Evolutionary conservation across 2,888 invertebrate species (phyloP), one percentile per base, ranked within the genome.

Genomic region (Belgica antarctica): DNA sequence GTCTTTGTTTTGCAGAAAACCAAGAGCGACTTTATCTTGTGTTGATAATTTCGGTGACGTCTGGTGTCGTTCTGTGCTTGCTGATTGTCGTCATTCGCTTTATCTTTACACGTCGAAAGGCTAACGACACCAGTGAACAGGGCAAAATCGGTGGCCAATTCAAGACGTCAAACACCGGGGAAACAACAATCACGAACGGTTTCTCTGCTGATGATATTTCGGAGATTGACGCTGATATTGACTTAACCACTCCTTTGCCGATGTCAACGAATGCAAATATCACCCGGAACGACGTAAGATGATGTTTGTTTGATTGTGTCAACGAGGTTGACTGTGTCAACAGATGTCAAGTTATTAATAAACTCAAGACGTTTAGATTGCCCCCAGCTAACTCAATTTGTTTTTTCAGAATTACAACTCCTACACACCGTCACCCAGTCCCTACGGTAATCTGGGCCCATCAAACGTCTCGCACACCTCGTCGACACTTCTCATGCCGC

Each of bases 181-280:
- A 89, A 72, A 89, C 90, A 57, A 86, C 90, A 73, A 82, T 90
- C 71, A 89, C 90, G 12, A 89, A 90, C 77, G 90, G 90, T 71
- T 92, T 92, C 80, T 76, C 75, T 52, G 88, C 87, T 74, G 92
- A 92, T 81, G 91, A 92, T 79, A 89, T 92, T 80, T 92, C 91
- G 74, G 92, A 93, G 81, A 87, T 89, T 72, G 89, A 89, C 77
- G 87, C 86, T 24, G 88, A 88, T 77, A 87, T 87, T 73, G 87
- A 87, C 77, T 81, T 88, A 72, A 85, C 86, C 70, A 83, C 85
- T 31, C 84, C 87, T 62, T 81, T 85, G 71, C 84, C 86, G 61
- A 80, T 83, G 52, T 83, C 82, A 57, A 61, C 24, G 19, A 69
- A 59, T 31, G 47, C 47, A 22, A 78, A 77, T 71, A 74, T 78